phyloP scores from a whole-genome alignment of 2,888 invertebrate genomes.

The Xanthia icteritia region DNA sequence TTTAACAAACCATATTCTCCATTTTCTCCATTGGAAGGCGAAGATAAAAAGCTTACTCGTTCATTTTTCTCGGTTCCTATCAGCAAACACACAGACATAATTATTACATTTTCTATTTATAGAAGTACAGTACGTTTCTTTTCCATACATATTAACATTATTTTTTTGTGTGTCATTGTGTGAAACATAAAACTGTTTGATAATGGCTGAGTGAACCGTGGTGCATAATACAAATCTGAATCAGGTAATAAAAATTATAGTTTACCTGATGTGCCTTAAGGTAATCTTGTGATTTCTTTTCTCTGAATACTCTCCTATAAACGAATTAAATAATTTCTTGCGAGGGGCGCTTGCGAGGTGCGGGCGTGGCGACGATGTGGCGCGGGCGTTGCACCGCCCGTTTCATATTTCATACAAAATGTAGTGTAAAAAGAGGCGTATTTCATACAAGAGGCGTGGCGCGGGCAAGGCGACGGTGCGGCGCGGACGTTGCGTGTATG shows the following conservation, averaged over 20 bases:
- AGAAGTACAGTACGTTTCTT: not conserved
- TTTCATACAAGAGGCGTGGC: too few species aligned
- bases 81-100: constrained; percentile 29
- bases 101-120: constrained; percentile 24
- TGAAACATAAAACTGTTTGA: not conserved
- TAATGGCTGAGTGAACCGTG: too few species aligned
- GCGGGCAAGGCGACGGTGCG: too few species aligned
- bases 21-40: constrained; percentile 27
- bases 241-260: not conserved
- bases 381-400: too few species aligned
- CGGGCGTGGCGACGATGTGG: too few species aligned
- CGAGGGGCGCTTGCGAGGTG: too few species aligned
- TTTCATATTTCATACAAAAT: too few species aligned
- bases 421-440: too few species aligned
- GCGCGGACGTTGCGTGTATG: too few species aligned
- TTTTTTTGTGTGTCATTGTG: not conserved
- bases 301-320: not conserved
- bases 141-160: not conserved
- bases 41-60: constrained; percentile 33
- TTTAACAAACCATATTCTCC: constrained; percentile 6
- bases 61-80: constrained; percentile 32
- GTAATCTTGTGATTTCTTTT: not conserved
- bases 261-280: not conserved
- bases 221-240: not conserved
- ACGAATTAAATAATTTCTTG: not conserved